Evolutionary conservation across 2,113 vertebrate species (phyloP).

Genomic region (Anoura caudifer): DNA sequence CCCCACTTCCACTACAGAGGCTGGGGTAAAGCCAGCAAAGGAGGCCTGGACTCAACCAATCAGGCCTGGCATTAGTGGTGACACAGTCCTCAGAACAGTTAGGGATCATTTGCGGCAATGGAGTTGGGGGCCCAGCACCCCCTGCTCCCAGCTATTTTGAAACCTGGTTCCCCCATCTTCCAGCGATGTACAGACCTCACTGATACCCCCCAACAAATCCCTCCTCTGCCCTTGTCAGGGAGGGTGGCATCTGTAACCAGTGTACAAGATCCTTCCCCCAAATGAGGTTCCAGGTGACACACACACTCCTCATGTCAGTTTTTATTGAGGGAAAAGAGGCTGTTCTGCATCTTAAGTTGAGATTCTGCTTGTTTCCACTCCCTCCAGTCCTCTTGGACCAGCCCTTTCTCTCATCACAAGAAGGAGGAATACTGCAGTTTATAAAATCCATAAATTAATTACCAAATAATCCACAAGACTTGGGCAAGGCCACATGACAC

Average conservation of each 20-base stretch:
- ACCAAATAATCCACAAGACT: neutral
- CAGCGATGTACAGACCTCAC: neutral
- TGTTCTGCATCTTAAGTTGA: neutral
- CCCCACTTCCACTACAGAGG: neutral
- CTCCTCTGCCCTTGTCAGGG: neutral
- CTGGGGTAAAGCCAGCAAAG: neutral
- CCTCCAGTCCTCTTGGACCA: neutral
- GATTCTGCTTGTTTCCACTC: neutral
- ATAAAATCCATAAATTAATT: slow-evolving; percentile 5
- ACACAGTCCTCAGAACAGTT: neutral
- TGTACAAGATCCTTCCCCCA: neutral
- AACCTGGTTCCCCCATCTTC: neutral
- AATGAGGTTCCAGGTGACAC: neutral
- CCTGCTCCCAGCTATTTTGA: neutral
- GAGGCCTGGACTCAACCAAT: neutral
- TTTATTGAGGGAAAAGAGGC: slow-evolving; percentile 21
- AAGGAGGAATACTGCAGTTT: neutral
- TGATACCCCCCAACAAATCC: neutral
- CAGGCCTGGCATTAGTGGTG: neutral
- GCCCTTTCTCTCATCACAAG: neutral
- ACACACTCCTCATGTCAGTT: neutral
- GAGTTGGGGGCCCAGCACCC: neutral
- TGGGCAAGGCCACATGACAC: neutral
- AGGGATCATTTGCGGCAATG: neutral
- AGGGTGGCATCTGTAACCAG: neutral